Base-by-base conservation (phyloP, 2,797 vertebrate species). In the Percopsis omiscomaycus region DNA sequence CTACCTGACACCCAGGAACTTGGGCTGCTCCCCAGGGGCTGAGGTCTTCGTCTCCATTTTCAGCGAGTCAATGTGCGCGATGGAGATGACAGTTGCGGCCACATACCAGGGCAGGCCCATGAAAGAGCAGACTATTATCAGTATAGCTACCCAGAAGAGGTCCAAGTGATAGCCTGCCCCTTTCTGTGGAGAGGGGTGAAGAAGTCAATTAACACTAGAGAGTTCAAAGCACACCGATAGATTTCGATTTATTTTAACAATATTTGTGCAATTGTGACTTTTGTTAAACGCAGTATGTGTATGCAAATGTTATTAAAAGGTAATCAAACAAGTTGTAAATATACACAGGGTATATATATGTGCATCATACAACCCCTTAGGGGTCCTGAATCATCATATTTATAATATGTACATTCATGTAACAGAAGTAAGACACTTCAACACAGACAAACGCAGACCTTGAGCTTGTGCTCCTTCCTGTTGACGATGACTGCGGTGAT, bases 41-140 rank as follows among this genome's bases (percentile, higher is more conserved):
- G 97, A 98, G 0, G 97, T 99, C 90, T 98, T 86, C 0, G 97
- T 99, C 89, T 99, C 98, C 98, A 99, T 99, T 89, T 98, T 99
- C 86, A 99, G 90, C 52, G 96, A 98, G 88, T 99, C 98, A 0
- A 99, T 96, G 84, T 99, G 98, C 16, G 98, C 98, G 0, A 99
- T 99, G 79, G 98, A 99, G 89, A 99, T 99, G 71, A 99, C 98
- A 0, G 98, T 99, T 28, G 98, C 98, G 0, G 97, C 98, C 57
- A 99, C 98, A 0, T 99, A 99, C 98, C 98, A 99, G 0, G 98
- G 98, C 66, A 99, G 91, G 0, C 93, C 97, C 97, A 96, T 96
- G 74, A 99, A 98, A 14, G 98, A 99, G 86, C 98, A 99, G 3
- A 99, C 0, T 0, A 96, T 90, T 87, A 99, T 92, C 67, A 99